Conservation (phyloP, 2,797 vertebrate species). For the Clangula hyemalis region DNA sequence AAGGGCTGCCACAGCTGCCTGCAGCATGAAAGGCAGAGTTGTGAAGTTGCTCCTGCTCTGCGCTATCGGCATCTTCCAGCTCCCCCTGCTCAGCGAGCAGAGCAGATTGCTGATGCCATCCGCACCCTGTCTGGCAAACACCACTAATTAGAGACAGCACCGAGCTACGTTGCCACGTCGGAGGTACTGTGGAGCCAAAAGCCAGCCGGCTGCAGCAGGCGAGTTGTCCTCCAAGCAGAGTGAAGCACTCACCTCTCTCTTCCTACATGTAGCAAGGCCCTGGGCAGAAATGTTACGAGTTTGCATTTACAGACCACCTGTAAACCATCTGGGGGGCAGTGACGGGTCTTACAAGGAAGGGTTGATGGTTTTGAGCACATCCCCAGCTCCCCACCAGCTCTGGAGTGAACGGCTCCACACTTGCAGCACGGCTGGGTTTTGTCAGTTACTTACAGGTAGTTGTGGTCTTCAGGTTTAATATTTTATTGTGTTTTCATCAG, state of each 20-base stretch:
- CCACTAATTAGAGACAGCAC: background rate
- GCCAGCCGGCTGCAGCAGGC: background rate
- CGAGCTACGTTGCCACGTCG: background rate
- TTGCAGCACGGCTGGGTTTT: background rate
- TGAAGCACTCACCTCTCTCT: background rate
- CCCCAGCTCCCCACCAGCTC: background rate
- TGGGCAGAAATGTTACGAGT: background rate
- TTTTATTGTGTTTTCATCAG: background rate
- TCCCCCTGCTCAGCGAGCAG: background rate
- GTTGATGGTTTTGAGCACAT: background rate
- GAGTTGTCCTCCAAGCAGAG: background rate
- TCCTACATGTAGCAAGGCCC: fast-evolving
- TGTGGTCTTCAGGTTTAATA: background rate
- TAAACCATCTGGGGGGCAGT: background rate
- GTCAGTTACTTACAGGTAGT: background rate
- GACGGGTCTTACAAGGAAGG: background rate
- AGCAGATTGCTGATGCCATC: background rate
- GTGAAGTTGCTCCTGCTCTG: background rate
- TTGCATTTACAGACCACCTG: fast-evolving
- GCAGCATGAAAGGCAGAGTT: background rate
- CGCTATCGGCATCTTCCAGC: background rate
- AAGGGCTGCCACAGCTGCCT: background rate
- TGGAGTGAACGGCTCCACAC: too few relatives aligned
- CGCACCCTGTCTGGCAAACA: background rate
- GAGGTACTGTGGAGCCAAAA: background rate